phyloP scores from a whole-genome alignment of 2,113 vertebrate species.

The Origma solitaria region DNA sequence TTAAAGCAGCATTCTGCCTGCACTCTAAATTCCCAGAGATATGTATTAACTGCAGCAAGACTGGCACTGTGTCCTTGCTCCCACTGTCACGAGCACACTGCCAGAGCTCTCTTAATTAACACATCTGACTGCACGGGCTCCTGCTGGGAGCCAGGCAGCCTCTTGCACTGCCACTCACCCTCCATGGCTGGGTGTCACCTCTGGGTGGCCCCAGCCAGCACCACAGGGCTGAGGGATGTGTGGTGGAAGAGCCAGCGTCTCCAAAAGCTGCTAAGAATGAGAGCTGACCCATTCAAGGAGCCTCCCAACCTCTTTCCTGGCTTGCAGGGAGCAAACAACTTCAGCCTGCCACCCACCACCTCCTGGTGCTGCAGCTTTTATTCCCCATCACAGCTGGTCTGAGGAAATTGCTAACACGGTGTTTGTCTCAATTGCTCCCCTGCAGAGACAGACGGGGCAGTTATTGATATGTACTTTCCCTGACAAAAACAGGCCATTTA shows the following conservation, averaged over 20 bases:
- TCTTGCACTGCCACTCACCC: fast-evolving
- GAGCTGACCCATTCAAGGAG: background rate
- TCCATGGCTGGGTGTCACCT: background rate
- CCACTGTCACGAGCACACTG: fast-evolving
- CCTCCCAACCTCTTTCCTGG: background rate
- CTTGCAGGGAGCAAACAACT: background rate
- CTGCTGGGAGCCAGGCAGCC: background rate
- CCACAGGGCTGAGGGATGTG: fast-evolving
- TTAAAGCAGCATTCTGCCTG: background rate
- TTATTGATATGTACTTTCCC: background rate
- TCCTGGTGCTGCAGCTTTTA: background rate
- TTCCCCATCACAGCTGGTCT: background rate
- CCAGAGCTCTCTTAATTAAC: background rate
- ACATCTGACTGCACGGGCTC: background rate
- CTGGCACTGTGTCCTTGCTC: background rate
- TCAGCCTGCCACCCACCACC: background rate
- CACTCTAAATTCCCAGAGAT: background rate
- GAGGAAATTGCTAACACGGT: background rate
- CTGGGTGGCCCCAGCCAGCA: background rate
- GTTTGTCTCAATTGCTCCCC: background rate
- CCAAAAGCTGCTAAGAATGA: background rate
- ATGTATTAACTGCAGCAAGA: background rate
- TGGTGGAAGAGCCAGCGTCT: background rate
- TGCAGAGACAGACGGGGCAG: background rate
- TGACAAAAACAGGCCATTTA: background rate